These are phyloP conservation scores for Apocrypta bakeri DNA, from an alignment of 1,140 invertebrate species.

Conservation along the genomic window DNA sequence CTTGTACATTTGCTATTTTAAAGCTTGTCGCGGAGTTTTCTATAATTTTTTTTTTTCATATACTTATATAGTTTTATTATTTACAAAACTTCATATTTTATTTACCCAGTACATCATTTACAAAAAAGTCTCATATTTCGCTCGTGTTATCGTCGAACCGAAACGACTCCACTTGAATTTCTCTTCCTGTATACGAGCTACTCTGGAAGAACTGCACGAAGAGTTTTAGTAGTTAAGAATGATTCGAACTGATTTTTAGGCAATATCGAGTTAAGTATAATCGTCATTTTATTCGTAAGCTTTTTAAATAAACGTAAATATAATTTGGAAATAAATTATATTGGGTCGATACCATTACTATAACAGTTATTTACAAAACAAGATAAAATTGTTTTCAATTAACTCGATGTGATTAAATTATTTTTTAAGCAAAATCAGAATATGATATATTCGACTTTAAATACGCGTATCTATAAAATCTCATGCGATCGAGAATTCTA, in stretches of 20 bases:
- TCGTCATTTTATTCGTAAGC: conserved; percentile 55
- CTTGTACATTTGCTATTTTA: conserved; percentile 1
- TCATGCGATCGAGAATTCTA: conserved; percentile 17
- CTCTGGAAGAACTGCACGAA: conserved; percentile 6
- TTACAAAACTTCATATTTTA: conserved; percentile 29
- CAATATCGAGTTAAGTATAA: conserved; percentile 48
- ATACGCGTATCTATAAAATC: neutral
- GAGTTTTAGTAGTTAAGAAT: conserved; percentile 48
- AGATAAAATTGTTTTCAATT: neutral
- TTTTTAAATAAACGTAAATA: conserved; percentile 46
- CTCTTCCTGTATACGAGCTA: neutral
- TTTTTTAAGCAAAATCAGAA: too few relatives aligned
- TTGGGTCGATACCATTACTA: conserved; percentile 33
- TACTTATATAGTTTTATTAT: conserved; percentile 20
- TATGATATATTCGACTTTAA: too few relatives aligned
- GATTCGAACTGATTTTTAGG: conserved; percentile 49
- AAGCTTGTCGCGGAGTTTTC: conserved; percentile 29
- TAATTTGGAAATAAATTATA: conserved; percentile 52
- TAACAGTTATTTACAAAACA: conserved; percentile 44
- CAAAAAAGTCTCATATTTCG: conserved; percentile 9
- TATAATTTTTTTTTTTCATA: conserved; percentile 10
- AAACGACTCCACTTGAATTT: neutral
- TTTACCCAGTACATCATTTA: conserved; percentile 19
- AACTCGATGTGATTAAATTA: too few relatives aligned
- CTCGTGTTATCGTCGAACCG: neutral